Evolutionary conservation across 2,888 invertebrate genomes (phyloP).

Genomic region (Piscicola geometra): DNA sequence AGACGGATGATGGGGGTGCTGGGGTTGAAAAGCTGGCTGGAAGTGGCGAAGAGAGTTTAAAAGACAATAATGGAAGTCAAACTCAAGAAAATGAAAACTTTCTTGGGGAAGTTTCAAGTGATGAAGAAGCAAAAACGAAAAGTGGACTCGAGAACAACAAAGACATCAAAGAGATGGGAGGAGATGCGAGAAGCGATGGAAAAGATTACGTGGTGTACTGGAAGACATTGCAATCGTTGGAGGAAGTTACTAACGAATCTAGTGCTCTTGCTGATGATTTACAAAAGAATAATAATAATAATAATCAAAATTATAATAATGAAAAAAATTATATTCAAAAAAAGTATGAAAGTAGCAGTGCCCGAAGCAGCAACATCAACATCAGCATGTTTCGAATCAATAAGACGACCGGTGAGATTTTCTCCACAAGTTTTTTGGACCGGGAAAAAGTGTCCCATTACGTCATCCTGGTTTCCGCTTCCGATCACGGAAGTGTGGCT

Average conservation of each 20-base stretch:
- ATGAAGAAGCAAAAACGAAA: no score
- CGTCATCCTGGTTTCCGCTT: neutral
- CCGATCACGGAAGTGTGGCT: neutral
- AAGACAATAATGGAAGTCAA: neutral
- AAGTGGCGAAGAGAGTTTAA: neutral
- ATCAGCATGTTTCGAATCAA: neutral
- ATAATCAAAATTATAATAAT: no score
- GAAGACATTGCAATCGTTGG: neutral
- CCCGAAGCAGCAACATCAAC: neutral
- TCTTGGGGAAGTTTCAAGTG: no score
- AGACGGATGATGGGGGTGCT: neutral
- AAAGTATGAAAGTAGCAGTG: no score
- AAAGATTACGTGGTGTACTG: neutral
- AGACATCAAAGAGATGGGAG: no score
- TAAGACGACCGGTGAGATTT: neutral
- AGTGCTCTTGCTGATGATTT: neutral
- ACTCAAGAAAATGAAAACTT: no score
- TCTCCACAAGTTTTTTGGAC: neutral
- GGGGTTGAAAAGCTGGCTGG: neutral
- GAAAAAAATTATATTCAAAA: no score
- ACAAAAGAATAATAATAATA: neutral
- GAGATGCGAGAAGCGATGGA: no score
- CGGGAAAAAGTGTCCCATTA: conserved; percentile 12
- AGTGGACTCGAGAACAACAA: no score
- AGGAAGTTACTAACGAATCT: neutral